Conservation (phyloP, 37 sponge, comb jelly and placozoan genomes). For the Hexactinellida sp. region DNA sequence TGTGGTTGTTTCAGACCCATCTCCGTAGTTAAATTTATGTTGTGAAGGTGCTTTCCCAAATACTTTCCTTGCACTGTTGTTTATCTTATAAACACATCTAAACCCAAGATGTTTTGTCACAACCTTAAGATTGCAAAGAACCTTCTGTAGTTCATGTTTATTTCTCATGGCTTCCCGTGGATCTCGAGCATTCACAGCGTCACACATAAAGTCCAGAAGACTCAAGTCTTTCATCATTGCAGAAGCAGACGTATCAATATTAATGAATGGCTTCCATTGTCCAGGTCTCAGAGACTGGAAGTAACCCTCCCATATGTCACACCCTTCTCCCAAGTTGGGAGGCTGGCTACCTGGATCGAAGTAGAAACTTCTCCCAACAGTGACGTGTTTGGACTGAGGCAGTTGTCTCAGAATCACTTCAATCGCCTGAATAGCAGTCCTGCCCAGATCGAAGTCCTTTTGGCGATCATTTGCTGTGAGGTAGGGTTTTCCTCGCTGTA, state of each 20-base stretch:
- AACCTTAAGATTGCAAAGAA: background rate
- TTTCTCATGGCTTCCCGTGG: constrained; percentile 6
- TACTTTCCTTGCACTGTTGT: background rate
- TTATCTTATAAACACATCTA: background rate
- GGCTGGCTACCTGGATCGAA: background rate
- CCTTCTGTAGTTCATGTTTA: background rate
- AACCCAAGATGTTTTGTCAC: background rate
- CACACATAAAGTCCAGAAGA: background rate
- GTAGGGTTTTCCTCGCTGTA: background rate
- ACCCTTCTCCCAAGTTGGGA: constrained; percentile 34
- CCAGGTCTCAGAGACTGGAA: constrained; percentile 35
- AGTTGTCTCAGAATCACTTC: constrained; percentile 32
- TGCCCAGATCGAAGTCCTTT: background rate
- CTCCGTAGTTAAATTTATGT: background rate
- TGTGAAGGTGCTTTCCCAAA: background rate
- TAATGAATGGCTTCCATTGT: background rate
- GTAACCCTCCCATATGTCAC: constrained; percentile 50
- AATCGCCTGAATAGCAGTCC: constrained; percentile 27
- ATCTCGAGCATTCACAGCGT: background rate
- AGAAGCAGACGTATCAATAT: background rate
- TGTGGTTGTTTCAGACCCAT: constrained; percentile 25
- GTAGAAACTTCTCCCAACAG: constrained; percentile 30
- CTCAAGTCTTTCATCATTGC: background rate
- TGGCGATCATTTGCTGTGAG: background rate
- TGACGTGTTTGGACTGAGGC: background rate